A percentile compares a stretch with the other conserved stretches of the same genome.
Conservation (phyloP, 2,888 invertebrate genomes). For the Coremacera marginata region DNA sequence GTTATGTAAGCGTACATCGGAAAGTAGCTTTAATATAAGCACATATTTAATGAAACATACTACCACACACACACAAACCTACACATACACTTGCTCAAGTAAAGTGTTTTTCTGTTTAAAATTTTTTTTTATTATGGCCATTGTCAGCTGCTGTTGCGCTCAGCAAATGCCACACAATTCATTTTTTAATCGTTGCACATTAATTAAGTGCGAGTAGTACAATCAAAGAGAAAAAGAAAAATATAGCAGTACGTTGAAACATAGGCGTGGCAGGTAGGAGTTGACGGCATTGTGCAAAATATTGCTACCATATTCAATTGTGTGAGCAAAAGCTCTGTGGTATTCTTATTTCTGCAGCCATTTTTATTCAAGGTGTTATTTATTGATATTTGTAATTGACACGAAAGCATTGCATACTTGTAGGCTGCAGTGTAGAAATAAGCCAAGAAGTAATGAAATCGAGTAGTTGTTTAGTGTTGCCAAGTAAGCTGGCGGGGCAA, state of each 20-base stretch:
- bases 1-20: no score
- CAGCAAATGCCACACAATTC: slow-evolving; percentile 58
- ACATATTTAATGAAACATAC: slow-evolving; percentile 16
- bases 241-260: neutral
- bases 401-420: slow-evolving; percentile 50
- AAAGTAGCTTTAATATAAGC: slow-evolving; percentile 17
- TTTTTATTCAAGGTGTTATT: neutral
- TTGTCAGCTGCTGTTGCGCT: slow-evolving; percentile 34
- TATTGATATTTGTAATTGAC: slow-evolving; percentile 24
- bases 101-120: neutral
- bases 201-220: slow-evolving; percentile 48
- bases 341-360: neutral
- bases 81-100: slow-evolving; percentile 28
- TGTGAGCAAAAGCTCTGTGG: neutral
- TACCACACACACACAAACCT: no score
- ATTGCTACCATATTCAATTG: neutral
- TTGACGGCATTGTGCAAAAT: neutral
- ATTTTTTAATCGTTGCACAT: slow-evolving; percentile 61
- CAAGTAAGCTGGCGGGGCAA: neutral
- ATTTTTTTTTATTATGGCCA: slow-evolving; percentile 10
- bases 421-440: slow-evolving; percentile 22
- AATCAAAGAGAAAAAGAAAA: slow-evolving; percentile 31
- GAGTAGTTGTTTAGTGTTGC: neutral
- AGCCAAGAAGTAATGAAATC: neutral
- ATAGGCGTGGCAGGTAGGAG: neutral